Evolutionary conservation across 2,797 vertebrate genomes (phyloP), one percentile per base, ranked within the genome.

Genomic region (Girardinus metallicus): DNA sequence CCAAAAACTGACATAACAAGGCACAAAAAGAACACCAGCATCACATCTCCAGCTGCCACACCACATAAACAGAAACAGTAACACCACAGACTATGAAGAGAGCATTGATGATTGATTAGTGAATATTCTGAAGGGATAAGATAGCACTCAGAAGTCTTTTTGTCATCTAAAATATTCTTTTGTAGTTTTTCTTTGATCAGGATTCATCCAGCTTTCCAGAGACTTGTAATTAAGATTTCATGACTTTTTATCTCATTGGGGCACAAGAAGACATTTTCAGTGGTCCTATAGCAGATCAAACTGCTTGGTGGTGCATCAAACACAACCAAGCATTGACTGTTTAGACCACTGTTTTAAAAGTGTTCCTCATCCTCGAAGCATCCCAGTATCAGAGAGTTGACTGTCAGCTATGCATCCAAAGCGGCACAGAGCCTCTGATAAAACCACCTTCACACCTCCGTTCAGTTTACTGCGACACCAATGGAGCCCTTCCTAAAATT

Each of bases 401-500:
- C 60, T 15, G 55, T 77, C 77, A 85, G 76, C 82, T 74, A 46
- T 62, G 71, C 75, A 73, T 83, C 70, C 75, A 73, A 79, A 64
- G 79, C 83, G 78, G 81, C 81, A 83, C 53, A 31, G 68, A 75
- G 23, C 74, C 23, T 64, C 78, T 81, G 90, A 93, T 91, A 85
- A 87, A 74, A 23, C 62, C 78, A 76, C 66, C 26, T 36, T 39
- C 66, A 43, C 66, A 70, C 83, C 36, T 72, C 15, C 74, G 74
- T 34, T 36, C 75, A 78, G 83, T 91, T 73, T 1, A 0, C 81
- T 57, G 74, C n/a, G 3, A 88, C 90, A 80, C 89, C 66, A 72
- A 21, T 51, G 31, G 16, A 88, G 77, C 49, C 29, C 72, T 26
- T 76, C 72, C 88, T 91, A 88, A 87, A 86, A 88, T 90, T 92